phyloP scores from a whole-genome alignment of 2,797 vertebrate species.

The Betta splendens region DNA sequence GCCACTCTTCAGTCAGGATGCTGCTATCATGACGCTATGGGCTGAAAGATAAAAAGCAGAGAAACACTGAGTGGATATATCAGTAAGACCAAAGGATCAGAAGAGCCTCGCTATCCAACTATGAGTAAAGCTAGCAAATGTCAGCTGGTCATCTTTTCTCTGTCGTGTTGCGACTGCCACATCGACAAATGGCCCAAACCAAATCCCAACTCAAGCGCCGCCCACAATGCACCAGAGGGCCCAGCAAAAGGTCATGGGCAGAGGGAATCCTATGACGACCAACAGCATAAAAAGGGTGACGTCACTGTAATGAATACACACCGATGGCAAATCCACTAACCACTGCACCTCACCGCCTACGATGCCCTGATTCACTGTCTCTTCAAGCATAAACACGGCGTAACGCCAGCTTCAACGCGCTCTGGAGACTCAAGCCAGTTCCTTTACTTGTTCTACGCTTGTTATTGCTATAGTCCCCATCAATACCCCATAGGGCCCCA shows the following conservation, averaged over 20 bases:
- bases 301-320: constrained; percentile 50
- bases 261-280: constrained; percentile 26
- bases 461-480: constrained; percentile 75
- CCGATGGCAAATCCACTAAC: constrained; percentile 51
- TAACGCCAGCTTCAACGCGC: constrained; percentile 33
- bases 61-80: constrained; percentile 18
- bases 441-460: constrained; percentile 53
- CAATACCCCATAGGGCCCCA: constrained; percentile 38
- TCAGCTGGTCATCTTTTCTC: constrained; percentile 14
- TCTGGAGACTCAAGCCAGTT: constrained; percentile 43
- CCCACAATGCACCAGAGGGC: constrained; percentile 17
- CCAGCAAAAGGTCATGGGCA: constrained; percentile 28
- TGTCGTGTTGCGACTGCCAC: constrained; percentile 2
- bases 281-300: constrained; percentile 29
- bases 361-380: constrained; percentile 34
- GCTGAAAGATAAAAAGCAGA: constrained; percentile 30
- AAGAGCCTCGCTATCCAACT: constrained; percentile 13
- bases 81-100: constrained; percentile 19
- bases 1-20: constrained; percentile 10
- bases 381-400: constrained; percentile 21
- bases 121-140: constrained; percentile 12
- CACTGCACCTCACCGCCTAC: constrained; percentile 34
- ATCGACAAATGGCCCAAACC: neutral
- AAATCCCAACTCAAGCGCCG: constrained; percentile 4
- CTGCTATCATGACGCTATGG: constrained; percentile 15